Evolutionary conservation across 2,888 invertebrate genomes (phyloP).

Genomic region (Drosophila hawaiiensis): DNA sequence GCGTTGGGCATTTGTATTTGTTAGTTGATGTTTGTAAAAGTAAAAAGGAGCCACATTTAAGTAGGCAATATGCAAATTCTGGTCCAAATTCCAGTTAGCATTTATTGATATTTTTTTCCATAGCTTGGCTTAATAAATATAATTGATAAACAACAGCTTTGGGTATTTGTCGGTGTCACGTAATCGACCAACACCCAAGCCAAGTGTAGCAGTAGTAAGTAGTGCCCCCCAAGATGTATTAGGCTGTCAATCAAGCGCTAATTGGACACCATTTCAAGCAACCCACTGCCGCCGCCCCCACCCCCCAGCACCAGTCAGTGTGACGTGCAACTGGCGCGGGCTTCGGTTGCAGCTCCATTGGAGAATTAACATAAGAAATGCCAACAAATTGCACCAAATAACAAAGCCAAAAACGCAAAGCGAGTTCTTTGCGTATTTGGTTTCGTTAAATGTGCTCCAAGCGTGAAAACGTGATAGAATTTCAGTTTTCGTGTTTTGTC

Average conservation of each 20-base stretch:
- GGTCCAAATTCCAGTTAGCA: background rate
- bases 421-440: conserved; percentile 48
- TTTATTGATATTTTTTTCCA: background rate
- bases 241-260: conserved; percentile 62
- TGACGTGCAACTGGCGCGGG: conserved; percentile 11
- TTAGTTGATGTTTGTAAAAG: background rate
- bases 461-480: conserved; percentile 79
- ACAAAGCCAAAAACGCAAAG: conserved; percentile 60
- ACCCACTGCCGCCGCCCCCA: background rate
- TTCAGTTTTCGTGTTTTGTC: conserved; percentile 50
- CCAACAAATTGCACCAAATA: conserved; percentile 78
- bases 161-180: conserved; percentile 14
- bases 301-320: too few species aligned
- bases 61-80: background rate
- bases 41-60: background rate
- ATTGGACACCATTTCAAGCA: conserved; percentile 52
- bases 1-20: background rate
- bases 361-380: conserved; percentile 63
- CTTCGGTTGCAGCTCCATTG: conserved; percentile 10
- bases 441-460: conserved; percentile 70
- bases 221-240: conserved; percentile 43
- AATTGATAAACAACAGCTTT: background rate
- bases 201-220: background rate
- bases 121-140: background rate
- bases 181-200: conserved; percentile 31